These are phyloP conservation scores for Rhyacichthys aspro DNA, from an alignment of 2,797 vertebrate species.

Conservation along the genomic window DNA sequence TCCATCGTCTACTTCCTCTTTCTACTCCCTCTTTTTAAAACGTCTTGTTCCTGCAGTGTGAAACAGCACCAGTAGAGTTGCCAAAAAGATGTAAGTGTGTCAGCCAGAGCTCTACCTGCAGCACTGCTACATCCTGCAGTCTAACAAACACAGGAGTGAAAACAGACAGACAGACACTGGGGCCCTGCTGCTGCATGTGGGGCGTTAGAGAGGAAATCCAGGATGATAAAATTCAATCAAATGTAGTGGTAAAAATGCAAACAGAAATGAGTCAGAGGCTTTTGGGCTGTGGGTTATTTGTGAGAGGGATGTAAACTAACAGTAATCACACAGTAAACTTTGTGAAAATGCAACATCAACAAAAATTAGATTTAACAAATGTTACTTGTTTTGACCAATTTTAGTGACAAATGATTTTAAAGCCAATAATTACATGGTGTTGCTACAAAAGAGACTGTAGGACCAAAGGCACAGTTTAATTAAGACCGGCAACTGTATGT, in stretches of 20 bases:
- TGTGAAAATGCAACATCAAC: too few species aligned
- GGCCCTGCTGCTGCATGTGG: constrained; percentile 48
- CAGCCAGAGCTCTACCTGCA: constrained; percentile 83
- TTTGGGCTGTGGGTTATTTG: constrained; percentile 13
- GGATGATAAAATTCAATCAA: constrained; percentile 4
- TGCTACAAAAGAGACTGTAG: too few species aligned
- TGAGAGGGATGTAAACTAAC: constrained; percentile 4
- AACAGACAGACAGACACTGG: constrained; percentile 60
- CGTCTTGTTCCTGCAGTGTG: not conserved
- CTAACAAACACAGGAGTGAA: constrained; percentile 82
- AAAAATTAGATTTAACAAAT: too few species aligned
- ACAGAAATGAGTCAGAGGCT: constrained; percentile 7
- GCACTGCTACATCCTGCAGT: constrained; percentile 82
- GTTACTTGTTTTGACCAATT: too few species aligned
- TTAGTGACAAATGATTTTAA: too few species aligned
- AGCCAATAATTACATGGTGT: too few species aligned
- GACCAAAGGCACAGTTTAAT: too few species aligned
- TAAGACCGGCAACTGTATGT: too few species aligned
- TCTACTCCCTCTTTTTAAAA: constrained; percentile 6
- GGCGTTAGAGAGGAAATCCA: constrained; percentile 15
- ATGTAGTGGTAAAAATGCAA: not conserved
- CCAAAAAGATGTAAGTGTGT: constrained; percentile 83
- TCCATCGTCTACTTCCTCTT: constrained; percentile 33
- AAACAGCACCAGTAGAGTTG: constrained; percentile 73
- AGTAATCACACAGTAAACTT: too few species aligned